phyloP scores from a whole-genome alignment of 1,140 invertebrate species.

The Bemisia tabaci region DNA sequence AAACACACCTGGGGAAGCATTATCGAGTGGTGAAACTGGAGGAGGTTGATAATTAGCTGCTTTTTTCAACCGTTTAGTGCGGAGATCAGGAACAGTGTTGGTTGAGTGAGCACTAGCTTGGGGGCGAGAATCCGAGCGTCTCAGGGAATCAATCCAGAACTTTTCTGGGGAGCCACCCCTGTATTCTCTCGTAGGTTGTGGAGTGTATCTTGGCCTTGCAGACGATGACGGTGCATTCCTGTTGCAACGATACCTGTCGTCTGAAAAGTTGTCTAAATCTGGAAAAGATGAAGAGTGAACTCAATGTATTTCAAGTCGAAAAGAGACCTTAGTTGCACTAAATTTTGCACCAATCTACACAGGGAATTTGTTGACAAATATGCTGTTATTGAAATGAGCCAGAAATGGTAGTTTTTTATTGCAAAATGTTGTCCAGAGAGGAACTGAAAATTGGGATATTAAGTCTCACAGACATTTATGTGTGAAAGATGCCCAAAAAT shows the following conservation, averaged over 20 bases:
- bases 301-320: too few relatives aligned
- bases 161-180: slow-evolving; percentile 31
- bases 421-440: too few relatives aligned
- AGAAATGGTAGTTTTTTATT: too few relatives aligned
- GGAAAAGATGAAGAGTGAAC: too few relatives aligned
- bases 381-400: too few relatives aligned
- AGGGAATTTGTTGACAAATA: too few relatives aligned
- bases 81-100: slow-evolving; percentile 14
- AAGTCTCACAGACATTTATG: background rate
- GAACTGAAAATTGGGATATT: too few relatives aligned
- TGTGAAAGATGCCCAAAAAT: background rate
- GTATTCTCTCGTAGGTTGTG: slow-evolving; percentile 7
- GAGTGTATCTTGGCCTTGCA: background rate
- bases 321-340: too few relatives aligned
- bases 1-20: background rate
- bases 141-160: slow-evolving; percentile 39
- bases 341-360: too few relatives aligned
- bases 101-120: slow-evolving; percentile 5
- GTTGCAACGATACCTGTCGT: background rate
- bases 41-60: slow-evolving; percentile 41
- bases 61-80: slow-evolving; percentile 35
- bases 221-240: background rate
- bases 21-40: slow-evolving; percentile 13
- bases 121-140: slow-evolving; percentile 31
- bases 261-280: background rate